Evolutionary conservation across 2,888 invertebrate species (phyloP).

Genomic region (Petrolisthes cinctipes): DNA sequence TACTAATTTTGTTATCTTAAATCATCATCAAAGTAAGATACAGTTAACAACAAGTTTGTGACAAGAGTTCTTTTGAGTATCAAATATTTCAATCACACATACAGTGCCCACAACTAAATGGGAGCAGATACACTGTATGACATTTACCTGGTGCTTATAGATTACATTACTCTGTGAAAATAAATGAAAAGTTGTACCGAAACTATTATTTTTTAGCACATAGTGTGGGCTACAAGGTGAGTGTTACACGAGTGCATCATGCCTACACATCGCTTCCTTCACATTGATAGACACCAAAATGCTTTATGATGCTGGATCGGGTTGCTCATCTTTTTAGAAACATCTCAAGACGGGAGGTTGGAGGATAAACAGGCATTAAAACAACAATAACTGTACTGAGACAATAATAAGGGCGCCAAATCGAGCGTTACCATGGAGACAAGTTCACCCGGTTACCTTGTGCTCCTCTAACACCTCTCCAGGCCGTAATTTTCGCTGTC

Average conservation of each 20-base stretch:
- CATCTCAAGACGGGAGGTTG: not conserved
- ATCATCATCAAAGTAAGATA: too few species aligned
- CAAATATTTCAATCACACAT: too few species aligned
- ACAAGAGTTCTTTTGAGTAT: too few species aligned
- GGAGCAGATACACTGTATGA: too few species aligned
- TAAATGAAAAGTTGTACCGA: too few species aligned
- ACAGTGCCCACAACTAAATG: too few species aligned
- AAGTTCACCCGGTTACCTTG: slow-evolving; percentile 61
- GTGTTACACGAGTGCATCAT: slow-evolving; percentile 32
- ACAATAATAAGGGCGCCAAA: slow-evolving; percentile 14
- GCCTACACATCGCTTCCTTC: slow-evolving; percentile 33
- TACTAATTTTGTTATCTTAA: too few species aligned
- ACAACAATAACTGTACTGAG: slow-evolving; percentile 14
- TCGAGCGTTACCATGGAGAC: slow-evolving; percentile 46
- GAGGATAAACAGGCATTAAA: slow-evolving; percentile 33
- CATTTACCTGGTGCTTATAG: too few species aligned
- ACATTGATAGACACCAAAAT: slow-evolving; percentile 31
- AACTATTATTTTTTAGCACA: not conserved
- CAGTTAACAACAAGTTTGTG: too few species aligned
- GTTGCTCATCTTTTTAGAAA: slow-evolving; percentile 2
- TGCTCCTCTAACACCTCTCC: slow-evolving; percentile 64
- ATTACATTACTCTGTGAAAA: too few species aligned
- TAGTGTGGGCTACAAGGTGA: not conserved
- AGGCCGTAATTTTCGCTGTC: slow-evolving; percentile 65
- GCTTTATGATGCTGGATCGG: slow-evolving; percentile 15